Conservation (phyloP, 2,888 invertebrate species). For the Labia minor region DNA sequence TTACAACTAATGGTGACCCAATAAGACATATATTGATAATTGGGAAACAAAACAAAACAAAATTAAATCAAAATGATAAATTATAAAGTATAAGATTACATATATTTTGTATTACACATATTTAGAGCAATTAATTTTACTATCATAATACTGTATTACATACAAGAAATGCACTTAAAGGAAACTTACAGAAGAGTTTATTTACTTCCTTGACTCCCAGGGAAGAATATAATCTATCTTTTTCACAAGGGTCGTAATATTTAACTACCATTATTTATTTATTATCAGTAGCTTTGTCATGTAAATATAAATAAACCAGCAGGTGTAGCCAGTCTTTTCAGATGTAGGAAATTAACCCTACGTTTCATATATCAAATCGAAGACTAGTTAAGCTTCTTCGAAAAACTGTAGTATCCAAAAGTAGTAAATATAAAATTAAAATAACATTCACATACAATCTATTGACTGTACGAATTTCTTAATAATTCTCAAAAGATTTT, state of each 20-base stretch:
- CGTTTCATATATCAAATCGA: slow-evolving; percentile 19
- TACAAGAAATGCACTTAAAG: slow-evolving; percentile 80
- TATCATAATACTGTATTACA: slow-evolving; percentile 81
- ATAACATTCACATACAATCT: slow-evolving; percentile 22
- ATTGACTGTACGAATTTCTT: slow-evolving; percentile 21
- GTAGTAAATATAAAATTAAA: slow-evolving; percentile 20
- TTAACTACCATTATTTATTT: slow-evolving; percentile 15
- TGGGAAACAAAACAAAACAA: no score
- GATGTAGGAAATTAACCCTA: slow-evolving; percentile 19
- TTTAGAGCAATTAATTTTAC: slow-evolving; percentile 33
- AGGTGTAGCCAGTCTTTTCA: slow-evolving; percentile 16
- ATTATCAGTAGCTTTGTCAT: slow-evolving; percentile 19
- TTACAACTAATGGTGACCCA: no score
- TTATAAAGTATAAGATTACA: no score
- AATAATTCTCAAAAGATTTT: slow-evolving; percentile 23
- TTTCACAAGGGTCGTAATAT: slow-evolving; percentile 31
- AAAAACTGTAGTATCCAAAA: slow-evolving; percentile 20
- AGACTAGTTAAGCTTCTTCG: slow-evolving; percentile 19
- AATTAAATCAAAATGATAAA: no score
- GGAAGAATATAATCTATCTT: slow-evolving; percentile 29
- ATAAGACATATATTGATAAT: no score
- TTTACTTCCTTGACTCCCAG: slow-evolving; percentile 27
- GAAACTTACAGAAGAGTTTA: slow-evolving; percentile 77
- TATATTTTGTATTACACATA: not conserved
- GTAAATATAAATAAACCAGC: slow-evolving; percentile 15